Conservation (phyloP, 2,797 vertebrate genomes). For the Brachymystax lenok region DNA sequence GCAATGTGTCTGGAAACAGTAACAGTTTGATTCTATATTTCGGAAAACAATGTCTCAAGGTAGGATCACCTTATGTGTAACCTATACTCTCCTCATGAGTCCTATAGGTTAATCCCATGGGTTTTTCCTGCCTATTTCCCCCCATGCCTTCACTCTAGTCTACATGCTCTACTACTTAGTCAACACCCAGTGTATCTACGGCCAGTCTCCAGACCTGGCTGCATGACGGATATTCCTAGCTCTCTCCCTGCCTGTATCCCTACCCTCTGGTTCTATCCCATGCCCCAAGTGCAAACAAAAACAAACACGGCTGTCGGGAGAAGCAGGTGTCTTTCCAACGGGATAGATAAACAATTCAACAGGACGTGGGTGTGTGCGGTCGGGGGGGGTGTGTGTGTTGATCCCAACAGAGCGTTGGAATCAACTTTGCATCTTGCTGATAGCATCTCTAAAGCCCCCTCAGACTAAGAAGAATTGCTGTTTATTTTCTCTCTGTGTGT, state of each 20-base stretch:
- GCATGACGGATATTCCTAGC: neutral
- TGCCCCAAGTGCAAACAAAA: slow-evolving; percentile 75
- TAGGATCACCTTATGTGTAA: neutral
- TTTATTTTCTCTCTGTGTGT: slow-evolving; percentile 60
- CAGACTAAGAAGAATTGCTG: slow-evolving; percentile 46
- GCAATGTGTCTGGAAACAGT: neutral
- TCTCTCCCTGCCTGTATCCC: neutral
- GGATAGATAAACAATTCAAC: slow-evolving; percentile 75
- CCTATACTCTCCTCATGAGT: neutral
- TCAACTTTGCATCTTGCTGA: slow-evolving; percentile 68
- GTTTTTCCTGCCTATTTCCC: slow-evolving; percentile 27
- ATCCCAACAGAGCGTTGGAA: slow-evolving; percentile 34
- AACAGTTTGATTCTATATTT: neutral
- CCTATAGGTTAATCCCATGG: neutral
- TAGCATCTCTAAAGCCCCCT: slow-evolving; percentile 69
- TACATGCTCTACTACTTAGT: slow-evolving; percentile 42
- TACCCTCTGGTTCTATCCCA: slow-evolving; percentile 6
- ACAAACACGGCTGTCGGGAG: slow-evolving; percentile 54
- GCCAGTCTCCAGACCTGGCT: neutral
- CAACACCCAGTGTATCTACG: slow-evolving; percentile 33
- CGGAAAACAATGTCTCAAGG: neutral
- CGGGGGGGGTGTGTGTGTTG: slow-evolving; percentile 21
- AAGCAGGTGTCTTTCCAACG: slow-evolving; percentile 69
- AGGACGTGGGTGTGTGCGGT: slow-evolving; percentile 63
- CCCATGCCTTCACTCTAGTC: slow-evolving; percentile 6